Conservation (phyloP, 2,797 vertebrate species). For the Alca torda region DNA sequence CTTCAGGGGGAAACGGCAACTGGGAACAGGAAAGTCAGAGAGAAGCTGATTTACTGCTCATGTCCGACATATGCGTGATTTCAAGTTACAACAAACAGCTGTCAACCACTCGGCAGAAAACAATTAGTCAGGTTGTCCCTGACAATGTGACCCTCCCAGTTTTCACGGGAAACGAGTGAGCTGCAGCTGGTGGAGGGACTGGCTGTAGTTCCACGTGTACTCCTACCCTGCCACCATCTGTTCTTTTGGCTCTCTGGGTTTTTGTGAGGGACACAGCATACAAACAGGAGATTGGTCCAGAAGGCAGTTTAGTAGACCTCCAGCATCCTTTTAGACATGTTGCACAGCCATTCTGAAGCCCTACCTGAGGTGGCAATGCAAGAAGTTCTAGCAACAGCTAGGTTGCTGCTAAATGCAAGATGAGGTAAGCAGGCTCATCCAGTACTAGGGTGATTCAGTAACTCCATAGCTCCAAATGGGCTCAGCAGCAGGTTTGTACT, state of each 20-base stretch:
- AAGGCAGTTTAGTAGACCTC: neutral
- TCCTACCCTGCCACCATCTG: neutral
- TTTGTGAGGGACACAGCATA: neutral
- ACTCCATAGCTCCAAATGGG: neutral
- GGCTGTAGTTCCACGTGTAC: neutral
- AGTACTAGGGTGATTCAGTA: neutral
- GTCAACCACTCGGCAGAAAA: neutral
- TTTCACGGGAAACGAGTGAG: neutral
- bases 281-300: neutral
- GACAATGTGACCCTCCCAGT: neutral
- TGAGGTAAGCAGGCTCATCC: neutral
- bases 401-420: neutral
- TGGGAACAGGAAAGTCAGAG: slow-evolving; percentile 29
- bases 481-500: neutral
- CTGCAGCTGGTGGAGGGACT: slow-evolving; percentile 33
- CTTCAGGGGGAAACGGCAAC: slow-evolving; percentile 14
- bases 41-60: slow-evolving; percentile 37
- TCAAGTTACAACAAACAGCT: slow-evolving; percentile 54
- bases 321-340: neutral
- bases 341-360: neutral
- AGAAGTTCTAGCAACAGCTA: neutral
- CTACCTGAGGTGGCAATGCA: neutral
- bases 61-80: neutral
- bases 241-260: neutral
- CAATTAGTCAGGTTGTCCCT: slow-evolving; percentile 24